A percentile compares a stretch with the other conserved stretches of the same genome.
Evolutionary conservation across 2,888 invertebrate genomes (phyloP).

Genomic region (Leptinotarsa juncta): DNA sequence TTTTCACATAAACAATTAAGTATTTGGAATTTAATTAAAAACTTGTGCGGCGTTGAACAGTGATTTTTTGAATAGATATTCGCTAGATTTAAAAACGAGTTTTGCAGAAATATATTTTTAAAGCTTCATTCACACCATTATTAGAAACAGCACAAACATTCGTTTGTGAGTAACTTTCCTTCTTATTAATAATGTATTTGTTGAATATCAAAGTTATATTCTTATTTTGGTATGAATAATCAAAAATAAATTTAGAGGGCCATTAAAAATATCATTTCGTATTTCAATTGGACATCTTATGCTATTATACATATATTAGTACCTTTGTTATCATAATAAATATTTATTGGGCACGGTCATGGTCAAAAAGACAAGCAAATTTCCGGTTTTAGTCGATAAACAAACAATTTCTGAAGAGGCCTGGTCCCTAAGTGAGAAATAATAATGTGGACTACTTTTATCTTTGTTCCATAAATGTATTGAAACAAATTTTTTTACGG

Average conservation of each 20-base stretch:
- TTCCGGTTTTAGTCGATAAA: not conserved
- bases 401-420: not conserved
- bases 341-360: slow-evolving; percentile 7
- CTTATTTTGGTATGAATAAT: not conserved
- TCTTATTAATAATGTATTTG: too few relatives aligned
- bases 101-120: too few relatives aligned
- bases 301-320: not conserved
- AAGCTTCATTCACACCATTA: too few relatives aligned
- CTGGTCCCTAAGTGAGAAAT: not conserved
- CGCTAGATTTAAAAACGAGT: too few relatives aligned
- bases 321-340: not conserved
- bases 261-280: not conserved
- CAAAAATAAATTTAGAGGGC: not conserved
- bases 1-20: too few relatives aligned
- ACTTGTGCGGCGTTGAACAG: too few relatives aligned
- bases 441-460: not conserved
- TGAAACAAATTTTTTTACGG: too few relatives aligned
- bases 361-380: not conserved
- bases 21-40: too few relatives aligned
- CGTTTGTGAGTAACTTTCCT: too few relatives aligned
- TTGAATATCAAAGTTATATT: not conserved
- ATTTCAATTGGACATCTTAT: not conserved
- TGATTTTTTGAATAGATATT: too few relatives aligned
- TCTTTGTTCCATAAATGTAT: too few relatives aligned
- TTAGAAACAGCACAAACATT: too few relatives aligned